These are phyloP conservation scores for Otus scops DNA, from an alignment of 2,797 vertebrate species.

Conservation along the genomic window DNA sequence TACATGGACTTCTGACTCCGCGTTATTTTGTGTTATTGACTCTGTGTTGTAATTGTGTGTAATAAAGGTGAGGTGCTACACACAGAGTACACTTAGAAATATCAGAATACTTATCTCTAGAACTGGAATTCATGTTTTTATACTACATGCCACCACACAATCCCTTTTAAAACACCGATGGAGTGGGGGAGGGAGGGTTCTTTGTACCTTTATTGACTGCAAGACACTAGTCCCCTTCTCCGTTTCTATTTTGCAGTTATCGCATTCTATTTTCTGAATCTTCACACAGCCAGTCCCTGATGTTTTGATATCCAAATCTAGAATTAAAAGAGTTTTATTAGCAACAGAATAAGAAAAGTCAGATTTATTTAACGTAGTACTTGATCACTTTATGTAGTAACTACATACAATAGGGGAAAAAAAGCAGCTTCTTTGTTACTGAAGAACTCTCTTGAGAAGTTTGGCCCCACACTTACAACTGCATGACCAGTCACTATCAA, in stretches of 20 bases:
- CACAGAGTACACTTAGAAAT: not conserved
- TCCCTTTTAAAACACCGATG: not conserved
- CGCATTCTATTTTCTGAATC: conserved; percentile 88
- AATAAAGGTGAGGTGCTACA: not conserved
- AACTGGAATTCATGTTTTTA: not conserved
- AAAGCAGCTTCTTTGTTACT: not conserved
- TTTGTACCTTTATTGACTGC: conserved; percentile 87
- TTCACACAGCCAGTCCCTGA: conserved; percentile 82
- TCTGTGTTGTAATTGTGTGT: not conserved
- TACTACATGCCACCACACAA: not conserved
- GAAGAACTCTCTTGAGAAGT: not conserved
- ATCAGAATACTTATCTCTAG: not conserved
- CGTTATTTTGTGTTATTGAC: not conserved
- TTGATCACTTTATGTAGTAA: not conserved
- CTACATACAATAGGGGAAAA: not conserved
- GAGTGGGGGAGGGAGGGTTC: not conserved
- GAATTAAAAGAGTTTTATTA: conserved; percentile 57
- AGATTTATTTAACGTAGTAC: not conserved
- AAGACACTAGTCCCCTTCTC: conserved; percentile 85
- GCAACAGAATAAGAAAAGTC: not conserved
- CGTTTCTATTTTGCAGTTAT: conserved; percentile 86
- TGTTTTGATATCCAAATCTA: conserved; percentile 89
- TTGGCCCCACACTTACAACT: fast-evolving
- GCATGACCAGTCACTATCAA: not conserved
- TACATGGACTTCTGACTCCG: not conserved